Evolutionary conservation across 2,888 invertebrate genomes (phyloP), one percentile per base, ranked within the genome.

Genomic region (Ecliptopera silaceata): DNA sequence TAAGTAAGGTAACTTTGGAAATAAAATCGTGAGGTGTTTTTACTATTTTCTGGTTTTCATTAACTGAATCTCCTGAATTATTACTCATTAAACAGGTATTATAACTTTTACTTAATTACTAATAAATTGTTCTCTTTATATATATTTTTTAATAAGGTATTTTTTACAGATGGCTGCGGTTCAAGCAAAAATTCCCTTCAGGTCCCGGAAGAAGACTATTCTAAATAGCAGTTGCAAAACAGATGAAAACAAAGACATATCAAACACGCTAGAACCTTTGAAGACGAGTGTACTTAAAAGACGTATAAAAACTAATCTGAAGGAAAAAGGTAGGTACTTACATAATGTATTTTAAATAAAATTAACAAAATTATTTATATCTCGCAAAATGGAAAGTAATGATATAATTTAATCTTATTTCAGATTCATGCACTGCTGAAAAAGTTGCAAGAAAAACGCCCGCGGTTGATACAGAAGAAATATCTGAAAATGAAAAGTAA

Each of bases 171-270:
- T 91, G 91, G 80, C 90, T 49, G 74, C 83, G 22, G 68, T 87
- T 12, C 93, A 93, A 74, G 80, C 84, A 31, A 84, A 81, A 1
- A 88, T 93, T 56, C 84, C 90, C 6, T 93, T 93, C 64, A 87
- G 82, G 64, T 76, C 86, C 20, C 84, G 91, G 10, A 93, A 93
- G 66, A 92, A 84, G 59, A 77, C 84, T 3, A 71, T 74, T 60
- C 55, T 75, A 26, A 69, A 66, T 43, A 66, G 62, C 42, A 75
- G 69, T 59, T 63, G 56, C 13, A 74, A 77, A 64, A 63, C 68
- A n/a, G 79, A 82, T 58, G 86, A 87, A 72, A 87, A 86, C 69
- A 70, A 79, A 69, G 73, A 80, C 53, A 72, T 72, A 31, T 62
- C 72, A 2, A 82, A 81, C 54, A 73, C 70, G 31, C 61, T 56